These are phyloP conservation scores for Haliaeetus leucogaster DNA, from an alignment of 2,113 vertebrate genomes.

Conservation along the genomic window DNA sequence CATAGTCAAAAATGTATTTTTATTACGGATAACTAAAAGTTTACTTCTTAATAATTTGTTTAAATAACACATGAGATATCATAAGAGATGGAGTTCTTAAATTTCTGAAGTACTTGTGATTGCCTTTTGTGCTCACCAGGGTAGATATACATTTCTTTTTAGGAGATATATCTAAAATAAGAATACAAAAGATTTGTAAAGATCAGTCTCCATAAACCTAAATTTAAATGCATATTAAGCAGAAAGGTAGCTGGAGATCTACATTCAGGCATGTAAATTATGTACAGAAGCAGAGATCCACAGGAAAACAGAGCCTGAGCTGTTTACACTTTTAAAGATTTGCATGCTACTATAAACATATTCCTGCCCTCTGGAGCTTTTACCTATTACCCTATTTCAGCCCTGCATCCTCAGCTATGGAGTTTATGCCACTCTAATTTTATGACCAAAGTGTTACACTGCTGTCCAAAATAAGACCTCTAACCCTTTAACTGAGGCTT, in stretches of 20 bases:
- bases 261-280: neutral
- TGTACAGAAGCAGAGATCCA: neutral
- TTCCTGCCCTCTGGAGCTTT: neutral
- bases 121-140: neutral
- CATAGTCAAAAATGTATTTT: neutral
- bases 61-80: neutral
- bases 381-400: neutral
- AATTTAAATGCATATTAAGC: neutral
- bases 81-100: neutral
- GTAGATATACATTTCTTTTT: neutral
- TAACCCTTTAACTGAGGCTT: neutral
- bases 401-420: neutral
- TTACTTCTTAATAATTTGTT: neutral
- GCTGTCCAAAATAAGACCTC: neutral
- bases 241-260: neutral
- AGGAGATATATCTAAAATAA: neutral
- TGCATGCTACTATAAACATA: fast-evolving
- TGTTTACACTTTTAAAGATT: neutral
- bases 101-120: neutral
- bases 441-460: neutral
- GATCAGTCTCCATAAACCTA: neutral
- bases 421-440: neutral
- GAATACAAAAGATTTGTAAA: neutral
- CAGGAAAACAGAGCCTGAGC: neutral
- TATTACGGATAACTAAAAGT: neutral